Evolutionary conservation across 2,888 invertebrate genomes (phyloP).

Genomic region (Eumerus sabulonum): DNA sequence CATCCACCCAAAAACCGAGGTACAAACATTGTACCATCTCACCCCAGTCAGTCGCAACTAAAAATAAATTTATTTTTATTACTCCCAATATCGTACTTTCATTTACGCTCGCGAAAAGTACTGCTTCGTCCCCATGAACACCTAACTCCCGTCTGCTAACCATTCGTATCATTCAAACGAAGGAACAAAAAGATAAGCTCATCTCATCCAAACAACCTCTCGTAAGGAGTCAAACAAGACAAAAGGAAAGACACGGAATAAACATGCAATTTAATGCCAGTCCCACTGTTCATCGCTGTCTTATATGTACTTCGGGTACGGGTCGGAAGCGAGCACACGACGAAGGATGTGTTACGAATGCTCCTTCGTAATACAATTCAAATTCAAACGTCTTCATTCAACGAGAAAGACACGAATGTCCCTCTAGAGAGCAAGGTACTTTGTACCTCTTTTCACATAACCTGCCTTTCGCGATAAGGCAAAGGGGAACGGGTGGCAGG

Average conservation of each 20-base stretch:
- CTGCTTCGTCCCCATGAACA: conserved; percentile 9
- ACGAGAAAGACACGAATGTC: conserved; percentile 40
- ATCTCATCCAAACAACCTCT: conserved; percentile 12
- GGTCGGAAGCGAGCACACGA: neutral
- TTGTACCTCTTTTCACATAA: conserved; percentile 35
- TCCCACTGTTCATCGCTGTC: conserved; percentile 31
- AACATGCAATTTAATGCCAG: conserved; percentile 66
- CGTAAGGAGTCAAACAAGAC: neutral
- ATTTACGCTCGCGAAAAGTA: conserved; percentile 62
- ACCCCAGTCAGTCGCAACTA: conserved; percentile 39
- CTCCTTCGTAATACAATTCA: conserved; percentile 57
- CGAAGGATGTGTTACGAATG: conserved; percentile 1
- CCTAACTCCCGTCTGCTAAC: conserved; percentile 13
- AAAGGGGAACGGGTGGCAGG: neutral
- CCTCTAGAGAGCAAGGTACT: conserved; percentile 57
- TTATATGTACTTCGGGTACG: no score
- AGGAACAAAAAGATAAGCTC: conserved; percentile 61
- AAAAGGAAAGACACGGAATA: conserved; percentile 45
- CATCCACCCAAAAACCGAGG: no score
- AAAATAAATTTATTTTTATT: conserved; percentile 68
- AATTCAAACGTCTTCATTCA: conserved; percentile 65
- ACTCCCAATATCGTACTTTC: conserved; percentile 67
- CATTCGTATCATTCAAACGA: conserved; percentile 33
- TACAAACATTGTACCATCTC: conserved; percentile 18
- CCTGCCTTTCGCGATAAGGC: conserved; percentile 11